Base-by-base conservation (phyloP, 2,888 invertebrate genomes). In the Escarpia spicata region DNA sequence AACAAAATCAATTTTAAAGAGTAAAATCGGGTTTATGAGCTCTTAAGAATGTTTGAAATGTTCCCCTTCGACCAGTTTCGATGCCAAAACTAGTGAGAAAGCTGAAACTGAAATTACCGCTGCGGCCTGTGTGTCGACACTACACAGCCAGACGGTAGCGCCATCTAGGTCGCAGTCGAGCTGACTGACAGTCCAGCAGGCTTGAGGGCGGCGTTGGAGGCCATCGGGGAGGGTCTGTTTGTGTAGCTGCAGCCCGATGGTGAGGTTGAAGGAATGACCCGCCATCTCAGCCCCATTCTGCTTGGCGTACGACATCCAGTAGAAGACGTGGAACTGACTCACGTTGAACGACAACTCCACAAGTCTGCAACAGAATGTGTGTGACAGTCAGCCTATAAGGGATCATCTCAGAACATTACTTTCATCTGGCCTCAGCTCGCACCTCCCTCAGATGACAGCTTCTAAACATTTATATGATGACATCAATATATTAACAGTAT, bases 251-350 rank as follows among this genome's bases (percentile, higher is more conserved):
- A 94, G 44, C 3, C 93, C 94, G 15, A 93, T 75, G 19, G 95
- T 94, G 92, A 96, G 93, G 45, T 94, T 94, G 93, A 96, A 95
- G 10, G 95, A 94, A 43, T 95, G 95, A 6, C 96, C 95, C 31
- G 94, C 93, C 92, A 96, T 95, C 92, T 96, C 95, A 3, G 95
- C 94, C 8, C 99, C 99, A 93, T 98, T 97, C 96, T 99, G 99
- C 97, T 98, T 98, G 0, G 99, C 98, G 95, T 98, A 99, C 0
- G 99, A 99, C 97, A 99, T 99, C 99, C 99, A 99, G 97, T 99
- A 99, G 96, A 98, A 98, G 12, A 99, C 97, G 94, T 97, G 96
- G 95, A 97, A 97, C 94, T 98, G 98, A 95, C 99, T 99, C 92
- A 99, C 97, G 0, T 98, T 98, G 95, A 99, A 97, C 9, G 98